A percentile compares a stretch with the other conserved stretches of the same genome.
phyloP scores from a whole-genome alignment of 2,888 invertebrate genomes.

The Hypena proboscidalis region DNA sequence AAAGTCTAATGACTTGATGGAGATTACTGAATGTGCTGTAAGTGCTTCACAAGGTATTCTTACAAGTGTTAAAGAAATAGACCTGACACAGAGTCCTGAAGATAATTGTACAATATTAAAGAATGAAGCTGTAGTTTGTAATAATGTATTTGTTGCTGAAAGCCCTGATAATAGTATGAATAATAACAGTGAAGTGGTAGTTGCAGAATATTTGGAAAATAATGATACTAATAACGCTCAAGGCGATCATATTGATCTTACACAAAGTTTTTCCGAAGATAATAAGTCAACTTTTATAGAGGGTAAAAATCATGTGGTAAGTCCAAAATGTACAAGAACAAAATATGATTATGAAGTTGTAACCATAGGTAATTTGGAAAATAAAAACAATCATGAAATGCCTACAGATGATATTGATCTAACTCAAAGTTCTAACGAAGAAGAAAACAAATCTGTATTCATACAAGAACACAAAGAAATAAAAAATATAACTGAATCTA shows the following conservation, averaged over 20 bases:
- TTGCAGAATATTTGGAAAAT: neutral
- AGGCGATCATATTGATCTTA: constrained; percentile 3
- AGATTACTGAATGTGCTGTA: constrained; percentile 66
- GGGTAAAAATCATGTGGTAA: too few relatives aligned
- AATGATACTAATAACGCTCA: neutral
- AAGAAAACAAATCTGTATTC: constrained; percentile 5
- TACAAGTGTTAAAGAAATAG: constrained; percentile 47
- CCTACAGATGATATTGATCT: constrained; percentile 49
- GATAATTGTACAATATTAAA: constrained; percentile 5
- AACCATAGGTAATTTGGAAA: neutral
- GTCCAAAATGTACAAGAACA: too few relatives aligned
- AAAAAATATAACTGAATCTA: constrained; percentile 25
- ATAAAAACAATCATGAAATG: neutral
- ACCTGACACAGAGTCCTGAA: constrained; percentile 50
- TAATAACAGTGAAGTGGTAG: constrained; percentile 2
- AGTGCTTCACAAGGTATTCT: constrained; percentile 37
- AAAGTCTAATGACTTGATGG: constrained; percentile 68
- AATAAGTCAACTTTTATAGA: neutral
- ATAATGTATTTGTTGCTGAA: neutral
- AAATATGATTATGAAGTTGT: too few relatives aligned
- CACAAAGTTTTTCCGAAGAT: neutral
- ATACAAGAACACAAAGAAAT: constrained; percentile 10
- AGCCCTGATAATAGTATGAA: constrained; percentile 5
- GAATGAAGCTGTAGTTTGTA: neutral
- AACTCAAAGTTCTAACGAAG: constrained; percentile 48